Conservation (phyloP, 2,113 vertebrate species). For the Acanthochromis polyacanthus region DNA sequence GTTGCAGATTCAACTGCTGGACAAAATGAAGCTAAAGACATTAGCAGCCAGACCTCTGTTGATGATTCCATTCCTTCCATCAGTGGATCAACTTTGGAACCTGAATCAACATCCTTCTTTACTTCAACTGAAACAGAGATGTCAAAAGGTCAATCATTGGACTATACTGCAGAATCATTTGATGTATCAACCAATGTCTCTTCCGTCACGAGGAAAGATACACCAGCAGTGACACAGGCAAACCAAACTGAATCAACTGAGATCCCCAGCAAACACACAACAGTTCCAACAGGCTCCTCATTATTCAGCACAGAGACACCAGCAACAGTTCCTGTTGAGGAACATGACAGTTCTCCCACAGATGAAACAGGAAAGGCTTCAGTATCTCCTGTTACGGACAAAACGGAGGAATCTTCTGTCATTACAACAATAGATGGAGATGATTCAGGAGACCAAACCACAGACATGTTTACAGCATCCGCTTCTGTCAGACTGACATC, state of each 20-base stretch:
- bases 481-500: no score
- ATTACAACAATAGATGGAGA: no score
- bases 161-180: constrained; percentile 1
- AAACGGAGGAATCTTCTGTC: no score
- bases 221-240: not conserved
- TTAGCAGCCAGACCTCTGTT: not conserved
- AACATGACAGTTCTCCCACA: not conserved
- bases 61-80: not conserved
- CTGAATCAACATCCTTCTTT: not conserved
- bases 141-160: constrained; percentile 1
- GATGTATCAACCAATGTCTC: not conserved
- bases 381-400: no score
- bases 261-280: no score
- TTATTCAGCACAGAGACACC: not conserved
- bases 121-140: not conserved
- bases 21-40: no score
- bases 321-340: not conserved
- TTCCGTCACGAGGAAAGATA: not conserved
- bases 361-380: no score
- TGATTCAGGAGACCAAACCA: no score
- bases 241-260: not conserved
- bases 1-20: not conserved
- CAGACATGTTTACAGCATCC: no score
- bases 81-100: not conserved
- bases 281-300: not conserved